Conservation (phyloP, 2,888 invertebrate genomes). For the Agonopterix arenella region DNA sequence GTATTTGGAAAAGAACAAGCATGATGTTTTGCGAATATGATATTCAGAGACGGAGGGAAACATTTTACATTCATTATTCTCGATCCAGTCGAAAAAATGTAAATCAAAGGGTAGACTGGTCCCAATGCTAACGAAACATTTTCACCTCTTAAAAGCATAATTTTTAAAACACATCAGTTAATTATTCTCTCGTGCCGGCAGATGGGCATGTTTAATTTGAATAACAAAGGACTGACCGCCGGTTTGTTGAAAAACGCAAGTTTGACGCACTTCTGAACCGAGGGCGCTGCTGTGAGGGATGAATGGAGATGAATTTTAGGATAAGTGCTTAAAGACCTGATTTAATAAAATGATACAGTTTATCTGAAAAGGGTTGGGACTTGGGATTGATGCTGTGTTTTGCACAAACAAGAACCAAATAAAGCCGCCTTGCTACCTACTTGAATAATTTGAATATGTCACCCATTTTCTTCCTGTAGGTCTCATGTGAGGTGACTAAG, state of each 20-base stretch:
- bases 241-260: slow-evolving; percentile 48
- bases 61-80: no score
- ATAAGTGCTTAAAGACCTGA: slow-evolving; percentile 18
- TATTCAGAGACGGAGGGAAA: no score
- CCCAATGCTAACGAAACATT: background rate
- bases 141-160: slow-evolving; percentile 10
- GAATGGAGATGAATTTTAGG: slow-evolving; percentile 17
- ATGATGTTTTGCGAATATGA: no score
- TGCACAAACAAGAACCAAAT: no score
- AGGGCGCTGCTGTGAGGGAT: slow-evolving; percentile 19
- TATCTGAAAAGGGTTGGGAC: background rate
- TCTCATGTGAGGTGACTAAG: no score
- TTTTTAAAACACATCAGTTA: slow-evolving; percentile 49
- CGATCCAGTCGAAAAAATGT: no score
- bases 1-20: no score
- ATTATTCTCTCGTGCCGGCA: slow-evolving; percentile 46
- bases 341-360: background rate
- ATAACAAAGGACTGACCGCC: slow-evolving; percentile 59
- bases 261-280: slow-evolving; percentile 40
- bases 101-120: no score
- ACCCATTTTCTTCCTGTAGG: no score
- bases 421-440: no score
- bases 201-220: slow-evolving; percentile 52
- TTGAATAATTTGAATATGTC: no score
- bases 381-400: no score